Percentiles rank a stretch among this genome's conserved stretches.
Evolutionary conservation across 2,888 invertebrate genomes (phyloP).

Genomic region (Pteria penguin): DNA sequence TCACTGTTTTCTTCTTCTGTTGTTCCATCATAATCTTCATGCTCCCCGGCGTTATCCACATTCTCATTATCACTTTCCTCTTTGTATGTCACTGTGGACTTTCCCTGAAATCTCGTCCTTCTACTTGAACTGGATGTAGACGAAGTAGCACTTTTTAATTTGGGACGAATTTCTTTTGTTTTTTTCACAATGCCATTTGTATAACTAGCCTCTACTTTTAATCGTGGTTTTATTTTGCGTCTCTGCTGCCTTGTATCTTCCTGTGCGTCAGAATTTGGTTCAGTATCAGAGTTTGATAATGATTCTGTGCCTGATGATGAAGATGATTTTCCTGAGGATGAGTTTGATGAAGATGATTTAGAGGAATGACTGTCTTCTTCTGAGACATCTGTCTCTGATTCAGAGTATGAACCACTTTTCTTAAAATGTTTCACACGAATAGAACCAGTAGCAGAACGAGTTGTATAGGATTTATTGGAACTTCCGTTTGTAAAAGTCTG

Average conservation of each 20-base stretch:
- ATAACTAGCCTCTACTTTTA: slow-evolving; percentile 27
- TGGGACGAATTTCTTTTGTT: background rate
- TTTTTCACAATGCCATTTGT: slow-evolving; percentile 6
- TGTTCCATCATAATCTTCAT: slow-evolving; percentile 41
- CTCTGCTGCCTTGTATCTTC: slow-evolving; percentile 3
- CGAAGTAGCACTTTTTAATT: background rate
- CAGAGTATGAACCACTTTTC: slow-evolving; percentile 31
- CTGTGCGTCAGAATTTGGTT: slow-evolving; percentile 27
- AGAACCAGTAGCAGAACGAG: slow-evolving; percentile 56
- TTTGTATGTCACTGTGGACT: slow-evolving; percentile 77
- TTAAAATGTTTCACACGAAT: slow-evolving; percentile 43
- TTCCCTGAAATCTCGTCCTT: slow-evolving; percentile 77
- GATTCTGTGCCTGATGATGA: slow-evolving; percentile 11
- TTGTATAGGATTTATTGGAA: slow-evolving; percentile 47
- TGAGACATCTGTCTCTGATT: slow-evolving; percentile 14
- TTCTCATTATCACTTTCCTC: slow-evolving; percentile 74
- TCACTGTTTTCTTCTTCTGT: slow-evolving; percentile 41
- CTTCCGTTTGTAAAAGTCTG: slow-evolving; percentile 31
- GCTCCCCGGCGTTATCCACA: slow-evolving; percentile 58
- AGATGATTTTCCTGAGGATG: slow-evolving; percentile 38
- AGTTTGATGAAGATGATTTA: slow-evolving; percentile 32
- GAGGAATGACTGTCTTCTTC: slow-evolving; percentile 26
- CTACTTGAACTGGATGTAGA: slow-evolving; percentile 17
- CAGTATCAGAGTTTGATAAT: slow-evolving; percentile 22
- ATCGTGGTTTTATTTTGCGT: slow-evolving; percentile 28